phyloP scores from a whole-genome alignment of 2,888 invertebrate species.

The Troides aeacus region DNA sequence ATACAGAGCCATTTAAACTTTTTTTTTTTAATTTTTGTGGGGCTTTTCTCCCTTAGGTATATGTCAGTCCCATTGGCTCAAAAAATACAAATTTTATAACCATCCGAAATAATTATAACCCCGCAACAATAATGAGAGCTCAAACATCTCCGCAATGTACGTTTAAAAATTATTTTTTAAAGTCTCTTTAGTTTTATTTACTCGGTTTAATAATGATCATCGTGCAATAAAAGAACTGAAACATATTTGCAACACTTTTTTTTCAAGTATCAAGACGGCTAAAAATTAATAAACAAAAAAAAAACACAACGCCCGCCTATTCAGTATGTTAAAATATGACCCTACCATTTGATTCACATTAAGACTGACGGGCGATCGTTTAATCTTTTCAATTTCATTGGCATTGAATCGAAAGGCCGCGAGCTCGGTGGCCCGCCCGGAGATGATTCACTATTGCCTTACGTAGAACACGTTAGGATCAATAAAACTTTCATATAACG shows the following conservation, averaged over 20 bases:
- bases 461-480: constrained; percentile 45
- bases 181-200: no score
- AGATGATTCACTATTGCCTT: constrained; percentile 49
- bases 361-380: constrained; percentile 57
- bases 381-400: constrained; percentile 65
- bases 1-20: no score
- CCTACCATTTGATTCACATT: constrained; percentile 68
- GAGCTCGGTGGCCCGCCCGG: constrained; percentile 61
- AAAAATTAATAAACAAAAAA: constrained; percentile 7
- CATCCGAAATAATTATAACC: no score
- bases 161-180: no score
- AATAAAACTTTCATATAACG: constrained; percentile 40
- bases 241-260: not conserved
- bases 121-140: no score
- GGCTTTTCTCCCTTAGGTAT: no score
- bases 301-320: constrained; percentile 29
- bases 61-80: no score
- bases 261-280: not conserved
- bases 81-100: no score
- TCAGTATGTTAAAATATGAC: constrained; percentile 46
- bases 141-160: no score
- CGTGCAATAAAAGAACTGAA: not conserved
- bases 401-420: constrained; percentile 46
- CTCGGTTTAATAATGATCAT: no score
- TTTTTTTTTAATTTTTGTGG: no score